Evolutionary conservation across 2,797 vertebrate genomes (phyloP), one percentile per base, ranked within the genome.

Genomic region (Hypotaenidia philippensis): DNA sequence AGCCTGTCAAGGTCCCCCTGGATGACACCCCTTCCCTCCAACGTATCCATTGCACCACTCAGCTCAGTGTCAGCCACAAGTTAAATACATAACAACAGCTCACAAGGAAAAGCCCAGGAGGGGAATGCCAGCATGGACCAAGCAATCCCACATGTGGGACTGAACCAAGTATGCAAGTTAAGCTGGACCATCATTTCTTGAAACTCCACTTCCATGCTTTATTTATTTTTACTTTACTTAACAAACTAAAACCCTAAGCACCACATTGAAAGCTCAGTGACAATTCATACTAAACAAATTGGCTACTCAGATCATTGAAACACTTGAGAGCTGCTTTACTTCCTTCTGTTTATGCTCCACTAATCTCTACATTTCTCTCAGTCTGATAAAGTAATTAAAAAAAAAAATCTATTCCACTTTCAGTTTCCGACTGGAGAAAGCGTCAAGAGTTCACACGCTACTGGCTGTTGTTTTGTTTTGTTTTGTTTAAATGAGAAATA

Each of bases 321-420:
- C 66, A 76, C 63, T 90, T 25, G 8, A 92, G 74, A 92, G 52
- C 47, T 63, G 60, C 49, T 90, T 90, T 40, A 34, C 59, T 64
- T 91, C 72, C 74, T 76, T 60, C 77, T 92, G 69, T 83, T 87
- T 90, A 93, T 38, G 77, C 83, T 93, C 83, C 47, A 52, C 69
- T 93, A 74, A 91, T 86, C 89, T 94, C 77, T 53, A 53, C 36
- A n/a, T 71, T 88, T 82, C 80, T 91, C 52, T 91, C 53, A 44
- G 66, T 23, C 80, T 77, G 59, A 59, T 65, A 88, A 83, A 93
- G 70, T 56, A 91, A 96, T 83, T 78, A 49, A 4, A 72, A 63
- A 72, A 63, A 76, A 82, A 50, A 32, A 78, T 77, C 32, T 16
- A 87, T 87, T 93, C 70, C 38, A 34, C 84, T 94, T 95, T 82